Percentiles rank a stretch among this genome's conserved stretches.
These are phyloP conservation scores for Chloroceryle inda DNA, from an alignment of 2,797 vertebrate genomes.

Conservation along the genomic window DNA sequence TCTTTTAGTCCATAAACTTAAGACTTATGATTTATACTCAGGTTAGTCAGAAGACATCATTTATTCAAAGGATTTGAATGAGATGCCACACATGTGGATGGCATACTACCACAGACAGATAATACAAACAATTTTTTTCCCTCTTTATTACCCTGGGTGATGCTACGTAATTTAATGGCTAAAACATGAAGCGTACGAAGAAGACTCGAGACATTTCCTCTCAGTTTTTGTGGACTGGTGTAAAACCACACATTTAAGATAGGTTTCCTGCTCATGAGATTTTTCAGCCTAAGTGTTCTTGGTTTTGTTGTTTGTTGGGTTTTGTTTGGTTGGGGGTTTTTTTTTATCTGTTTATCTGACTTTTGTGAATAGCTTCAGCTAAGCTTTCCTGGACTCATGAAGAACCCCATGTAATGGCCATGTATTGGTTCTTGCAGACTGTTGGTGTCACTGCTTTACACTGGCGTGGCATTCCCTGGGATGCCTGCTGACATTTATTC, in stretches of 20 bases:
- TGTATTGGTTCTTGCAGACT: not conserved
- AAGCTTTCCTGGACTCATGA: not conserved
- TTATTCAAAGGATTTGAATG: not conserved
- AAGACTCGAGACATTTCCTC: not conserved
- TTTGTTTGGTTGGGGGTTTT: too few species aligned
- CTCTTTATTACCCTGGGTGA: not conserved
- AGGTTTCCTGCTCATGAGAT: not conserved
- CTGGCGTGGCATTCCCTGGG: not conserved
- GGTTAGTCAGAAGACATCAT: not conserved
- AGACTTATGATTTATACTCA: not conserved
- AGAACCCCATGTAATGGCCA: not conserved
- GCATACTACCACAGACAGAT: not conserved
- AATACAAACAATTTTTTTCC: not conserved
- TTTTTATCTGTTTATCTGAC: not conserved
- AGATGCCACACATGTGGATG: not conserved
- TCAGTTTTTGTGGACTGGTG: not conserved
- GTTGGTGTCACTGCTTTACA: not conserved
- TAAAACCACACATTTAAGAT: not conserved
- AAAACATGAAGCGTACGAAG: not conserved
- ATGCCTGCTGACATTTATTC: not conserved
- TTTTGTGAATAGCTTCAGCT: not conserved
- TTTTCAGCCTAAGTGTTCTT: not conserved
- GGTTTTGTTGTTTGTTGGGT: too few species aligned
- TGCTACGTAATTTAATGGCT: not conserved
- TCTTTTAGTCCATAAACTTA: not conserved